These are phyloP conservation scores for Lysandra bellargus DNA, from an alignment of 2,888 invertebrate genomes.

Conservation along the genomic window DNA sequence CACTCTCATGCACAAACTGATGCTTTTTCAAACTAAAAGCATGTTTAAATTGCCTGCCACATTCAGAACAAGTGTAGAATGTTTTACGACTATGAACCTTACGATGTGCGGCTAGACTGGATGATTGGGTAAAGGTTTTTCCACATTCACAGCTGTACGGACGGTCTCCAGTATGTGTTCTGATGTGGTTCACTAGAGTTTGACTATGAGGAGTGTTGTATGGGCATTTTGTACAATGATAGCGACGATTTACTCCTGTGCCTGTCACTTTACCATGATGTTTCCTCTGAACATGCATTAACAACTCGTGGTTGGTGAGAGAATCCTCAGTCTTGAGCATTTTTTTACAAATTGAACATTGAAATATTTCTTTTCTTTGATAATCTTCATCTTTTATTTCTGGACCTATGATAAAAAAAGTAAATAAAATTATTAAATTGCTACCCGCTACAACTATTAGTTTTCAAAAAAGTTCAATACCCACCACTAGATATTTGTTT, in stretches of 20 bases:
- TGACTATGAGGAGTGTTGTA: constrained; percentile 73
- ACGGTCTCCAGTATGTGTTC: constrained; percentile 69
- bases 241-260: constrained; percentile 59
- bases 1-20: constrained; percentile 62
- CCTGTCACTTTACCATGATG: constrained; percentile 65
- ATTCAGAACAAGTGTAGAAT: constrained; percentile 65
- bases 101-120: constrained; percentile 66
- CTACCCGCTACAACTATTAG: background rate
- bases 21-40: constrained; percentile 69
- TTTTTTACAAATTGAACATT: constrained; percentile 60
- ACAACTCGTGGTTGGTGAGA: constrained; percentile 58
- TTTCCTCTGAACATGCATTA: constrained; percentile 66
- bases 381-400: background rate
- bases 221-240: constrained; percentile 68
- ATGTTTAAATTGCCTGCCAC: constrained; percentile 77
- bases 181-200: constrained; percentile 70
- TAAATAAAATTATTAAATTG: background rate
- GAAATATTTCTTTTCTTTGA: constrained; percentile 38
- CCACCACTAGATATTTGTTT: background rate
- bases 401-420: constrained; percentile 21
- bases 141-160: constrained; percentile 73
- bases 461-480: background rate
- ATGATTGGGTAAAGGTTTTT: constrained; percentile 68
- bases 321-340: constrained; percentile 58
- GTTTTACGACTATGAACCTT: constrained; percentile 65